Percentiles rank a stretch among this genome's conserved stretches.
phyloP scores from a whole-genome alignment of 2,888 invertebrate genomes.

The Epirrita christyi region DNA sequence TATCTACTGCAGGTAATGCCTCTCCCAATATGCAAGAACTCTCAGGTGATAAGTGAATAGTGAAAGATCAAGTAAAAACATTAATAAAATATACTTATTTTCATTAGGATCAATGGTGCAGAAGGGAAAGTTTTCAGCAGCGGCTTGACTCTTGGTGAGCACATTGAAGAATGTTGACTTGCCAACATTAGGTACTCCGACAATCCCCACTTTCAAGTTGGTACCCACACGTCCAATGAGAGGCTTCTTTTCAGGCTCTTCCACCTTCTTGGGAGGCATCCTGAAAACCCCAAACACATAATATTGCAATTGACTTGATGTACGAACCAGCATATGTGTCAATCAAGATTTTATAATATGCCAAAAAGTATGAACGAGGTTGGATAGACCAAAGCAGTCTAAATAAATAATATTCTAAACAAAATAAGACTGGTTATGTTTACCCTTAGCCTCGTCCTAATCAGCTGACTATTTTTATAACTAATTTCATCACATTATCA shows the following conservation, averaged over 20 bases:
- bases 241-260: slow-evolving; percentile 94
- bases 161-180: slow-evolving; percentile 99
- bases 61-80: neutral
- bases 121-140: slow-evolving; percentile 99
- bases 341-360: too few relatives aligned
- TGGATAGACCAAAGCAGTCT: too few relatives aligned
- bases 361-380: too few relatives aligned
- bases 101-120: slow-evolving; percentile 99
- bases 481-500: too few relatives aligned
- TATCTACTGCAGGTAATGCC: neutral
- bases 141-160: slow-evolving; percentile 97
- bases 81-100: slow-evolving; percentile 92
- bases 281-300: slow-evolving; percentile 47
- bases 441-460: too few relatives aligned
- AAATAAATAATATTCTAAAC: too few relatives aligned
- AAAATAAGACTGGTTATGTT: too few relatives aligned
- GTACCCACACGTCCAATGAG: slow-evolving; percentile 98
- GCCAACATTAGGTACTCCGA: slow-evolving; percentile 98
- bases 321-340: too few relatives aligned
- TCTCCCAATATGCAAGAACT: neutral
- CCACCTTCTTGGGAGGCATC: slow-evolving; percentile 96
- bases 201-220: slow-evolving; percentile 98
- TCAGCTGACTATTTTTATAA: too few relatives aligned
- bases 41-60: neutral
- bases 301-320: neutral